Base-by-base conservation (phyloP, 2,888 invertebrate genomes). In the Lycaena phlaeas region DNA sequence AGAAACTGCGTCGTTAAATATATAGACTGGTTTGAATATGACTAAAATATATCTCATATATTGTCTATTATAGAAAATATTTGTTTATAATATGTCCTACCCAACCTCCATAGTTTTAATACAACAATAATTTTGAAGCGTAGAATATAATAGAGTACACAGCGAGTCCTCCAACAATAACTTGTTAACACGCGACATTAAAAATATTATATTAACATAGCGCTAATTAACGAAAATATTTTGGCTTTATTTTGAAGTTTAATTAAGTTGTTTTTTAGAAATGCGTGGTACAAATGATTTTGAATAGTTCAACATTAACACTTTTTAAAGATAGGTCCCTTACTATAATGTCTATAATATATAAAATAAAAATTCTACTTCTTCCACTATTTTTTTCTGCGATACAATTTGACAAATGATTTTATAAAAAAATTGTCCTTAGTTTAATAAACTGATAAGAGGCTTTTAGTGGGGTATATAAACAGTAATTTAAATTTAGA, bases 1-100 rank as follows among this genome's bases (percentile, higher is more conserved):
- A 68, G 65, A 79, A 77, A 79, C 60, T 66, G 70, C 71, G 51
- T 54, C 11, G 18, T 12, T 12, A 11, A n/a, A n/a, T n/a, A 34
- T 34, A 34, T 18, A 10, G 17, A 12, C 17, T 34, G 11, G 18
- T 30, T 34, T 34, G 34, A 34, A 34, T 34, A 12, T 22, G 18
- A 34, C 18, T 22, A 22, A n/a, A 18, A 34, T 6, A 12, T 9
- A 11, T 5, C n/a, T 18, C 11, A 34, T 34, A 18, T 18, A 22
- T n/a, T 22, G 11, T 3, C 9, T 3, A 22, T 18, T 18, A 18
- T 34, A 18, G n/a, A n/a, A n/a, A n/a, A n/a, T n/a, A n/a, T n/a
- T n/a, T n/a, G n/a, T n/a, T n/a, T n/a, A n/a, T n/a, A n/a, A n/a
- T n/a, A n/a, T n/a, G n/a, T n/a, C n/a, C n/a, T n/a, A n/a, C n/a